phyloP scores from a whole-genome alignment of 2,113 vertebrate species.

The Regulus satrapa region DNA sequence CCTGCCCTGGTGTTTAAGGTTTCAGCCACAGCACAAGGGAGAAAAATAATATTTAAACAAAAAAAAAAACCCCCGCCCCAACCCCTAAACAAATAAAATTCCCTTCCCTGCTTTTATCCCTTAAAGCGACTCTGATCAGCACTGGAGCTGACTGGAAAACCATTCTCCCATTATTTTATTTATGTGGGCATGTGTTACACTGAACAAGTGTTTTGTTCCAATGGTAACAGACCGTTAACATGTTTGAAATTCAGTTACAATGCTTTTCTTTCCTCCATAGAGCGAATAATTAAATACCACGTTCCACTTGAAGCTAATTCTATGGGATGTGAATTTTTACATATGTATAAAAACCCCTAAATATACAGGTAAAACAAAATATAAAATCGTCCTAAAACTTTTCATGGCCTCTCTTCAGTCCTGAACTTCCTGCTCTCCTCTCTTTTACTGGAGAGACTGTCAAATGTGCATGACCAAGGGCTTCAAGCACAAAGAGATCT shows the following conservation, averaged over 20 bases:
- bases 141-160: not conserved
- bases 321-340: not conserved
- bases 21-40: not conserved
- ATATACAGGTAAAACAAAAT: not conserved
- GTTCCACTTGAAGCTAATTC: not conserved
- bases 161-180: not conserved
- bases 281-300: not conserved
- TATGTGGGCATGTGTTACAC: not conserved
- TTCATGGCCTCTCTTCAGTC: not conserved
- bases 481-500: not conserved
- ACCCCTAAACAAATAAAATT: not conserved
- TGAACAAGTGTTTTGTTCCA: not conserved
- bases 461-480: not conserved
- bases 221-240: not conserved
- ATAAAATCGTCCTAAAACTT: not conserved
- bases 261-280: not conserved
- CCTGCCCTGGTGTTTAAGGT: not conserved
- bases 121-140: not conserved
- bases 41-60: not conserved
- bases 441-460: not conserved
- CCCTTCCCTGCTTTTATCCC: not conserved
- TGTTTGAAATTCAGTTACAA: not conserved
- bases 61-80: not conserved
- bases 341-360: not conserved
- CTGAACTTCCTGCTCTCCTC: not conserved